phyloP scores from a whole-genome alignment of 2,113 vertebrate species.

The Corynorhinus townsendii region DNA sequence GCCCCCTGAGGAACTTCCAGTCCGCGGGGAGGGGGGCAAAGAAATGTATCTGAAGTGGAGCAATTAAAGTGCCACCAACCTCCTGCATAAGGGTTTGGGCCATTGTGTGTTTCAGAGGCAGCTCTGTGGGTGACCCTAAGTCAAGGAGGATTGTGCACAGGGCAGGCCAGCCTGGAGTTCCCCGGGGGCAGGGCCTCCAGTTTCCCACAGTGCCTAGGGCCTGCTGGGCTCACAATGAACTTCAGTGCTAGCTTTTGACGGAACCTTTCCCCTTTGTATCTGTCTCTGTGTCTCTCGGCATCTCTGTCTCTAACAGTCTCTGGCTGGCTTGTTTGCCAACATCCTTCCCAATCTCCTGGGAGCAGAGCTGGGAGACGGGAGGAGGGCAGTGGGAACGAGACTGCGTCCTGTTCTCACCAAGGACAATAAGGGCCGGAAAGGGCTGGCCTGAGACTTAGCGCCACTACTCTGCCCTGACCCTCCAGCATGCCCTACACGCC shows the following conservation, averaged over 20 bases:
- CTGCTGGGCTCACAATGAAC: neutral
- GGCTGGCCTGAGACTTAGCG: slow-evolving; percentile 52
- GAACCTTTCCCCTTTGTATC: slow-evolving; percentile 48
- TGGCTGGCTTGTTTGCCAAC: slow-evolving; percentile 61
- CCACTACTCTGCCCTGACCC: neutral
- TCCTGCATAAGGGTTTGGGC: neutral
- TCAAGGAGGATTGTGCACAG: neutral
- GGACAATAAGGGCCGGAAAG: slow-evolving; percentile 73
- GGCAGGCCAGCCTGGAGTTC: neutral
- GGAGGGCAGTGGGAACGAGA: slow-evolving; percentile 63
- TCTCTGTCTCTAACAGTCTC: slow-evolving; percentile 63
- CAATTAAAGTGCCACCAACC: neutral
- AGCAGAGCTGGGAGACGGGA: slow-evolving; percentile 27
- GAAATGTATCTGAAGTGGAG: neutral
- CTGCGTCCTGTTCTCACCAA: slow-evolving; percentile 73
- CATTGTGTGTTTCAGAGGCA: neutral
- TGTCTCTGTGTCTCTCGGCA: slow-evolving; percentile 55
- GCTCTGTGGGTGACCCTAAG: neutral
- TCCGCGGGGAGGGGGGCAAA: neutral
- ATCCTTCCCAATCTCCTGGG: slow-evolving; percentile 62
- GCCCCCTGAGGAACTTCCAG: neutral
- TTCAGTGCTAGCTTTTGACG: slow-evolving; percentile 5
- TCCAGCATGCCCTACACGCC: neutral
- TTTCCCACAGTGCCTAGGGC: slow-evolving; percentile 33
- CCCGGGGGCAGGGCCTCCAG: slow-evolving; percentile 22